These are phyloP conservation scores for Lasiurus borealis DNA, from an alignment of 2,113 vertebrate genomes.

Conservation along the genomic window DNA sequence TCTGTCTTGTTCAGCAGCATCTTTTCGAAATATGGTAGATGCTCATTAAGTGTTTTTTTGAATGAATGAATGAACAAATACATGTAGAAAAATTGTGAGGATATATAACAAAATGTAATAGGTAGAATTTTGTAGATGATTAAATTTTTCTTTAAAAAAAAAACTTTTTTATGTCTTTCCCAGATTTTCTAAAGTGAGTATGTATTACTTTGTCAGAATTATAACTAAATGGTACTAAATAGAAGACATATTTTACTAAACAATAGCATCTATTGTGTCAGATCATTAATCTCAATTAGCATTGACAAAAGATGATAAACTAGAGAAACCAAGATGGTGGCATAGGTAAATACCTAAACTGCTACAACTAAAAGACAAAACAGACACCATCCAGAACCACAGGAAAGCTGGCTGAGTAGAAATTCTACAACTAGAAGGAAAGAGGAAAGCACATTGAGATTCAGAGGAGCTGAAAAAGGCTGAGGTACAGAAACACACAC, in stretches of 20 bases:
- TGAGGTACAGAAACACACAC: no score
- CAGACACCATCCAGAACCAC: no score
- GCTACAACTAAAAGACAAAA: no score
- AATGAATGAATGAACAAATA: neutral
- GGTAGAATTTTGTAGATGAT: constrained; percentile 22
- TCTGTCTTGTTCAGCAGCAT: neutral
- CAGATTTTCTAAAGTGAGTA: constrained; percentile 25
- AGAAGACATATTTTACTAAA: constrained; percentile 47
- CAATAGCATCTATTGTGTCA: neutral
- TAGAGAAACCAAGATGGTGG: neutral
- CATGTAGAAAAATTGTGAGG: neutral
- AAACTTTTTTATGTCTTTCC: neutral
- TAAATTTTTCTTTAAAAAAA: neutral
- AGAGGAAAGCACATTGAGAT: no score
- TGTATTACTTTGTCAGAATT: constrained; percentile 43
- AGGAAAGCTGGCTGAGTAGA: no score
- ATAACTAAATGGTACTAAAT: constrained; percentile 17
- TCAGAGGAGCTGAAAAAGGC: no score
- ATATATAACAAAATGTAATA: neutral
- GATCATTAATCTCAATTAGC: constrained; percentile 39
- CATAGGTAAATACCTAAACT: no score
- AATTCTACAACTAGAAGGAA: no score
- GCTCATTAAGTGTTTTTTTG: neutral
- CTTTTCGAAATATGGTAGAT: neutral
- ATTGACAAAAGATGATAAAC: constrained; percentile 59